A percentile compares a stretch with the other conserved stretches of the same genome.
Evolutionary conservation across 1,140 invertebrate genomes (phyloP).

Genomic region (Calosoma granatense): DNA sequence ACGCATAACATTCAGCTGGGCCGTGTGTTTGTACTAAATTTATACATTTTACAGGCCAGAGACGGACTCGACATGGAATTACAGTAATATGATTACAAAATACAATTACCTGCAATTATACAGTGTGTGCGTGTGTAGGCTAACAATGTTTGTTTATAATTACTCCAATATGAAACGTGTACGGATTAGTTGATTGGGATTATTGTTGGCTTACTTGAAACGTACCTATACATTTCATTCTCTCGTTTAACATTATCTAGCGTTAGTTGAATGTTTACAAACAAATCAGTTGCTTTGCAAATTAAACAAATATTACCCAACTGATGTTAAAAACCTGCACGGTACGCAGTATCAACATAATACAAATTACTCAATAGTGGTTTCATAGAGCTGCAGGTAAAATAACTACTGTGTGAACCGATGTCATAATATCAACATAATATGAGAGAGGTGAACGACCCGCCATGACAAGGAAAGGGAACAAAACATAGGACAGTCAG

Average conservation of each 20-base stretch:
- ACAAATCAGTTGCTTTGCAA: not conserved
- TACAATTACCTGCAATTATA: not conserved
- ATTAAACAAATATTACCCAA: not conserved
- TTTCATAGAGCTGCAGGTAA: not conserved
- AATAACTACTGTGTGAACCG: not conserved
- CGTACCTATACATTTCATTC: too few species aligned
- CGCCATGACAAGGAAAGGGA: not conserved
- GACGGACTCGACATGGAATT: too few species aligned
- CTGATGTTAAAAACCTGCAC: not conserved
- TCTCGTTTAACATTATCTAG: too few species aligned
- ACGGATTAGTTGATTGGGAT: too few species aligned
- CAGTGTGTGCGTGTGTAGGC: not conserved
- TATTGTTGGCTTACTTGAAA: too few species aligned
- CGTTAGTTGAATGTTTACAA: too few species aligned
- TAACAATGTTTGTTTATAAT: not conserved
- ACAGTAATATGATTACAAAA: too few species aligned
- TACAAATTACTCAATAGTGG: not conserved
- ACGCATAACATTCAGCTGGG: too few species aligned
- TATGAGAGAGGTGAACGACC: not conserved
- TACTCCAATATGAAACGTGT: too few species aligned
- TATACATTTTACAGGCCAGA: too few species aligned
- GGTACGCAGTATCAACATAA: not conserved
- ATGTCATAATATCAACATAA: not conserved
- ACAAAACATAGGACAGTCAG: not conserved
- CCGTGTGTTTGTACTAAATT: too few species aligned